Base-by-base conservation (phyloP, 2,888 invertebrate species). In the Scaptomyza reducta region DNA sequence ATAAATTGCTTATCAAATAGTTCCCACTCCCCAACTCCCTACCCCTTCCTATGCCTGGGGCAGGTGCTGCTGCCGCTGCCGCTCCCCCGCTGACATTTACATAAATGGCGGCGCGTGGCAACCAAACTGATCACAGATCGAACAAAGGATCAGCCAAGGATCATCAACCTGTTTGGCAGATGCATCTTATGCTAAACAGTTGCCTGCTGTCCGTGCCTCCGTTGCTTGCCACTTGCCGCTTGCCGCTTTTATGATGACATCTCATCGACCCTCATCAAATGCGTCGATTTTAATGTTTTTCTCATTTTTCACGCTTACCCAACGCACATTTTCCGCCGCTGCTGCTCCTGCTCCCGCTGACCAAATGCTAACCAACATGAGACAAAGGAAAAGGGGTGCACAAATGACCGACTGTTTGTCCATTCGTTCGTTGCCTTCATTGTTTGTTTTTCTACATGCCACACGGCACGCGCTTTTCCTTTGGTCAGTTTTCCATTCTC, bases 181-280 rank as follows among this genome's bases (percentile, higher is more conserved):
- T 65, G 61, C 60, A 41, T 53, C 47, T 45, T 33, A 41, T 64
- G 49, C 35, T 58, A 55, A 61, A 7, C 42, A 57, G 18, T 46
- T 51, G 33, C 38, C 22, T 22, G n/a, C 22, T 22, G 10, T n/a
- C 25, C 14, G 4, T 61, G 74, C 62, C 65, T 35, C 53, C 13
- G 47, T 31, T n/a, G 6, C 46, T 3, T 9, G 42, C 11, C 22
- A 3, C 10, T 27, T 61, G 61, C 57, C 57, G 25, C 69, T 35
- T 62, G 70, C 63, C 41, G 57, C 72, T 40, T 61, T 58, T 38
- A 47, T 59, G 75, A 59, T 78, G 74, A 78, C 86, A 77, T 85
- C 86, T 70, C 64, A 67, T 81, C 84, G 82, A 82, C 82, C 88
- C 82, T 82, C 86, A 56, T 82, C 82, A 82, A 78, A 75, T 45